phyloP scores from a whole-genome alignment of 2,113 vertebrate species.

The Clarias magur region DNA sequence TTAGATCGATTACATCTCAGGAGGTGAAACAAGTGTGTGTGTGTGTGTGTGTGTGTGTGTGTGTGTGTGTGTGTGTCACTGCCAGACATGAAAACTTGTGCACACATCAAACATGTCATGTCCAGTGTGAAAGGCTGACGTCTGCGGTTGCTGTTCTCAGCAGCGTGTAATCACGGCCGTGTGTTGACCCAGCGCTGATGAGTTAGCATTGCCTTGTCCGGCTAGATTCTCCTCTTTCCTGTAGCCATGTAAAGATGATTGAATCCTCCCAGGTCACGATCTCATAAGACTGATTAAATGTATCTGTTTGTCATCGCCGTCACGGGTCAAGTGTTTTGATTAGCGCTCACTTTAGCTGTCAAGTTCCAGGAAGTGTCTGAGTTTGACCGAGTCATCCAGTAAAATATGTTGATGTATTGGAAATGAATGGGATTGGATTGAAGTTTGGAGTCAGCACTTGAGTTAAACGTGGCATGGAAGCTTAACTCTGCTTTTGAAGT shows the following conservation, averaged over 20 bases:
- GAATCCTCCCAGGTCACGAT: not conserved
- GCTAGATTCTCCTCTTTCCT: not conserved
- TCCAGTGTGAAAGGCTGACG: not conserved
- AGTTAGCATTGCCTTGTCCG: constrained; percentile 2
- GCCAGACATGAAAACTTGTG: not conserved
- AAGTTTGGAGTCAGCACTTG: not conserved
- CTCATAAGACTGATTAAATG: constrained; percentile 12
- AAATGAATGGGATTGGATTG: not conserved
- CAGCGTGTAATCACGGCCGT: not conserved
- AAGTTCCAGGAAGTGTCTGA: no score
- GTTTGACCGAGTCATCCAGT: not conserved
- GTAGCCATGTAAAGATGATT: not conserved
- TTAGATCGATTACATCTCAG: not conserved
- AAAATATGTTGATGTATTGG: not conserved
- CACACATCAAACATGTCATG: not conserved
- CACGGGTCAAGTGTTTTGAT: not conserved
- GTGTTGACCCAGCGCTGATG: constrained; percentile 25
- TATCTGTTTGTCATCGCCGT: not conserved
- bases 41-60: constrained; percentile 24
- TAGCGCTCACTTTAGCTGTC: not conserved
- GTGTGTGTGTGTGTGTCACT: constrained; percentile 21
- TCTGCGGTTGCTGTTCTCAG: not conserved
- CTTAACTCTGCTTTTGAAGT: no score
- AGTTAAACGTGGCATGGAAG: not conserved
- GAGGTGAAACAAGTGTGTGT: constrained; percentile 3